Evolutionary conservation across 2,797 vertebrate species (phyloP).

Genomic region (Etheostoma nigrum): DNA sequence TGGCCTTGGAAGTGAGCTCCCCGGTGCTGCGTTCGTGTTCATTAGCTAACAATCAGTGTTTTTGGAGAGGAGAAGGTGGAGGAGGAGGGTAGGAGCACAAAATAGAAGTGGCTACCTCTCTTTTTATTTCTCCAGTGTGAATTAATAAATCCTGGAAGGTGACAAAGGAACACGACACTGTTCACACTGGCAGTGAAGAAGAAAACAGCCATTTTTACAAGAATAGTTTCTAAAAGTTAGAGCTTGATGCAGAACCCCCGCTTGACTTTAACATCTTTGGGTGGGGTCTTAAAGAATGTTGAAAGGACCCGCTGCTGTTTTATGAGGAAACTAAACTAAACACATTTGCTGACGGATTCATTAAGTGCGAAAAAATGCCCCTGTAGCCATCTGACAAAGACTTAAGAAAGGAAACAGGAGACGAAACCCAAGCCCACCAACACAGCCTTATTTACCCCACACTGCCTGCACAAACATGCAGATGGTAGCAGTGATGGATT

Average conservation of each 20-base stretch:
- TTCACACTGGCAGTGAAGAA: background rate
- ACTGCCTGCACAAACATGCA: constrained; percentile 82
- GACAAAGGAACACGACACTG: constrained; percentile 3
- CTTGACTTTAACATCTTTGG: constrained; percentile 41
- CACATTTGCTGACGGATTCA: constrained; percentile 82
- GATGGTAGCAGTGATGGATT: constrained; percentile 84
- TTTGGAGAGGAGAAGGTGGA: constrained; percentile 25
- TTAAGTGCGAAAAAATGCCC: constrained; percentile 76
- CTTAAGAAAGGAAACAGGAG: constrained; percentile 54
- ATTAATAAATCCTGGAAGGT: constrained; percentile 30
- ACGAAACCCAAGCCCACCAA: constrained; percentile 80
- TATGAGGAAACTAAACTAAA: constrained; percentile 77
- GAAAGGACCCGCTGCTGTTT: constrained; percentile 72
- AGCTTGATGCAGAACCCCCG: constrained; percentile 32
- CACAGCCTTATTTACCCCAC: constrained; percentile 78
- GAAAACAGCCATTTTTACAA: constrained; percentile 37
- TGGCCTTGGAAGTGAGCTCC: constrained; percentile 82
- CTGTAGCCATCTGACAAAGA: constrained; percentile 69
- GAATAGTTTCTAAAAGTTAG: constrained; percentile 44
- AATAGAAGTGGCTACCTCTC: constrained; percentile 20
- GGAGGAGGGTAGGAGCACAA: constrained; percentile 21
- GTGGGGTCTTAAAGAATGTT: constrained; percentile 67
- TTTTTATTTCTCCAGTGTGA: background rate
- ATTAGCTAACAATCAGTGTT: constrained; percentile 75
- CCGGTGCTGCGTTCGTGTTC: constrained; percentile 69